These are phyloP conservation scores for Origma solitaria DNA, from an alignment of 2,113 vertebrate species.

Conservation along the genomic window DNA sequence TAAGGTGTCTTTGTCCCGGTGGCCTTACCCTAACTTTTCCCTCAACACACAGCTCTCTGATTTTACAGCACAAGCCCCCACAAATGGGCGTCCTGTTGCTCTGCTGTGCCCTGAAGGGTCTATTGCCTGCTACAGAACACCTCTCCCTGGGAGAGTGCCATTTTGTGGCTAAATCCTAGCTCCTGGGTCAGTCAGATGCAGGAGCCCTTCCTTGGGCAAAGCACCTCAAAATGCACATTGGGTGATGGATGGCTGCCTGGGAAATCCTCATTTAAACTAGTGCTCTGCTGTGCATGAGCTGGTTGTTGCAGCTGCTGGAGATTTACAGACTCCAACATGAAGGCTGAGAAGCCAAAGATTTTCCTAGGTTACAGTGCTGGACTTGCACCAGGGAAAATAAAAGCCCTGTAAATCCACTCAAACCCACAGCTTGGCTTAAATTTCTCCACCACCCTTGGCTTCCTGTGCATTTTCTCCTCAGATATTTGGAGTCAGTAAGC, in stretches of 20 bases:
- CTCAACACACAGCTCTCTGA: background rate
- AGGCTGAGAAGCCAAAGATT: background rate
- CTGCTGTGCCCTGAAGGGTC: background rate
- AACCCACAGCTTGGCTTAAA: background rate
- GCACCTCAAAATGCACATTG: background rate
- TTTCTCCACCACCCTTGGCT: background rate
- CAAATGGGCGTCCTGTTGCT: background rate
- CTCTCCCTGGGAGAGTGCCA: background rate
- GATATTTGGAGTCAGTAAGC: background rate
- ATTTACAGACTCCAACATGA: accelerated
- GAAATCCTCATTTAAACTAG: background rate
- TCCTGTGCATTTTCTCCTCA: background rate
- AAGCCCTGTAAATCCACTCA: background rate
- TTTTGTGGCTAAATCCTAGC: background rate
- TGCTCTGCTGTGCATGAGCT: accelerated
- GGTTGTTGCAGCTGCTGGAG: background rate
- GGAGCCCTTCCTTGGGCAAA: background rate
- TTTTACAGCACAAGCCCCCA: background rate
- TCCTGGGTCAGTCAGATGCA: background rate
- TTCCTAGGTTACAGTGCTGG: background rate
- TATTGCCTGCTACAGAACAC: background rate
- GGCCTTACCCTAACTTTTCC: background rate
- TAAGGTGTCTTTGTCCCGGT: background rate
- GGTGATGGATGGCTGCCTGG: background rate
- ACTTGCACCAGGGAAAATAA: background rate